Conservation (phyloP, 2,113 vertebrate species). For the Pampusana beccarii region DNA sequence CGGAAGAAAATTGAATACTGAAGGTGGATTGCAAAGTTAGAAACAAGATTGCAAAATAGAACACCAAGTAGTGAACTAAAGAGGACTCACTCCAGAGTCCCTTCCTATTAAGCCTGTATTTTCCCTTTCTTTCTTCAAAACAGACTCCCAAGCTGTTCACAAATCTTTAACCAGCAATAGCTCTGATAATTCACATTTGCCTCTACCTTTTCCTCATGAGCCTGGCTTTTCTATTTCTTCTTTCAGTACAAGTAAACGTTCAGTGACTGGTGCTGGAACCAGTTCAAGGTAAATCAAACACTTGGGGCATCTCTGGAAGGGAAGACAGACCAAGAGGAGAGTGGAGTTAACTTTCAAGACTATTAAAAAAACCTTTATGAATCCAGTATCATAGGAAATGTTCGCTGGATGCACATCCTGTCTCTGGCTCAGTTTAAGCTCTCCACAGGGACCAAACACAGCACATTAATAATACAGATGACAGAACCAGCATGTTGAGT, state of each 20-base stretch:
- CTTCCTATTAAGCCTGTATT: background rate
- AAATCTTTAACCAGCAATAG: background rate
- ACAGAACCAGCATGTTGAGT: slow-evolving; percentile 25
- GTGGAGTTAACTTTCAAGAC: background rate
- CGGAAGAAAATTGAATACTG: background rate
- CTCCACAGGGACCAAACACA: slow-evolving; percentile 25
- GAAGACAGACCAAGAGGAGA: background rate
- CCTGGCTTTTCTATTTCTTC: background rate
- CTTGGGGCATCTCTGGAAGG: background rate
- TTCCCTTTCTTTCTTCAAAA: background rate
- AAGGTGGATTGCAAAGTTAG: background rate
- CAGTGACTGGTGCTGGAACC: background rate
- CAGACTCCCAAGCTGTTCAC: background rate
- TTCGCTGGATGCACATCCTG: slow-evolving; percentile 43
- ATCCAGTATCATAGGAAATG: slow-evolving; percentile 7
- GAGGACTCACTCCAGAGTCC: background rate
- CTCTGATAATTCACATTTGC: background rate
- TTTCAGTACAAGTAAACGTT: background rate
- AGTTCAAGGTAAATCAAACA: background rate
- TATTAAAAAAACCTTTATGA: background rate
- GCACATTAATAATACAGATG: slow-evolving; percentile 12
- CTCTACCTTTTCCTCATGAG: background rate
- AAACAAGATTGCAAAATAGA: background rate
- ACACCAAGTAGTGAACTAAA: background rate
- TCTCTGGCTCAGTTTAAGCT: slow-evolving; percentile 24